Evolutionary conservation across 2,888 invertebrate genomes (phyloP), one percentile per base, ranked within the genome.

Genomic region (Dynastes grantii): DNA sequence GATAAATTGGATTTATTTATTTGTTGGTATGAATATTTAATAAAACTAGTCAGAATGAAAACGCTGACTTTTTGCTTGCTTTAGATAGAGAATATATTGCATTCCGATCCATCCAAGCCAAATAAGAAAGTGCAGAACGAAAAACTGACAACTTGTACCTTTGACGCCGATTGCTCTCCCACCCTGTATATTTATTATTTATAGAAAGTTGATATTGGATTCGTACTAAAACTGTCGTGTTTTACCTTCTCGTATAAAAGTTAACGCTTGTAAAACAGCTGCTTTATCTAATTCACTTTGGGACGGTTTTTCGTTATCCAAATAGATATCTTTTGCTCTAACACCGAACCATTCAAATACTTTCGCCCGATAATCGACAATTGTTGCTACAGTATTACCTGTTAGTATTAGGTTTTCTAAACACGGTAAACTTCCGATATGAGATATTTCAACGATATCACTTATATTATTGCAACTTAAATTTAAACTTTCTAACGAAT

Each of bases 211-310:
- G 29, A 29, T 29, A 29, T 1, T 2, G 5, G 2, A 32, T 32
- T 4, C 32, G 32, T 55, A 40, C 64, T 80, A 81, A 78, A 92
- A 92, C 79, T 90, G 90, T 0, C 92, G 92, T 0, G 91, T 91
- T 85, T 92, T 93, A 4, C 94, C 93, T 86, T 89, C 88, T 83
- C 93, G 93, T 0, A 95, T 95, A 67, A 94, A 92, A 83, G 95
- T 92, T 80, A 98, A 90, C 0, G 98, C 98, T 87, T 97, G 95
- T 80, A 98, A 89, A 53, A 98, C 95, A 55, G 96, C 93, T 0
- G 98, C 97, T 2, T 96, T 98, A 85, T 98, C 98, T 83, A 98
- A 87, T 88, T 98, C 98, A 83, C 95, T 94, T 85, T 95, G 95
- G 11, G 95, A 94, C 0, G 97, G 95, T 82, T 93, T 94, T 85